A percentile compares a stretch with the other conserved stretches of the same genome.
Evolutionary conservation across 2,113 vertebrate species (phyloP).

Genomic region (Gavia stellata): DNA sequence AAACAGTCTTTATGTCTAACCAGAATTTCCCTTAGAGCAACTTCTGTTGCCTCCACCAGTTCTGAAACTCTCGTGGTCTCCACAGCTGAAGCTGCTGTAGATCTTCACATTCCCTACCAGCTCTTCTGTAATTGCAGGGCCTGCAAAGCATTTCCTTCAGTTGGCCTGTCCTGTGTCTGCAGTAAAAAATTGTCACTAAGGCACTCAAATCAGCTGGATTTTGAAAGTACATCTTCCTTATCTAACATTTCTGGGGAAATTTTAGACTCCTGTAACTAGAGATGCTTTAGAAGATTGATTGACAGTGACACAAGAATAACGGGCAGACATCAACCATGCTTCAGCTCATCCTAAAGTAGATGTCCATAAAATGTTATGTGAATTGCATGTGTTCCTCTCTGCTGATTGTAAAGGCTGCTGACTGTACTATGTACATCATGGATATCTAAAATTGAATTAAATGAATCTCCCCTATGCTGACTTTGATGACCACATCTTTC

Average conservation of each 20-base stretch:
- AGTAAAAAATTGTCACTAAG: fast-evolving
- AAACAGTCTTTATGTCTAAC: background rate
- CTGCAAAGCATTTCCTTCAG: background rate
- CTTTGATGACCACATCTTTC: background rate
- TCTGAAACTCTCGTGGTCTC: background rate
- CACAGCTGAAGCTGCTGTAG: background rate
- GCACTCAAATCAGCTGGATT: background rate
- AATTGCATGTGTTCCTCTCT: background rate
- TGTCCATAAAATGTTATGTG: background rate
- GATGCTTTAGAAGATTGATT: background rate
- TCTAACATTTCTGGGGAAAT: background rate
- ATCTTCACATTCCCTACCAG: background rate
- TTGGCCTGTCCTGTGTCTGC: background rate
- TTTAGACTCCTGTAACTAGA: background rate
- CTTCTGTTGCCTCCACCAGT: background rate
- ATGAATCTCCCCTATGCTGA: background rate
- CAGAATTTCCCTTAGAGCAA: background rate
- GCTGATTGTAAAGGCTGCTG: background rate
- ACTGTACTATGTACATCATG: background rate
- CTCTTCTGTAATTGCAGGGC: background rate
- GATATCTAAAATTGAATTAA: background rate
- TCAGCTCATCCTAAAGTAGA: background rate
- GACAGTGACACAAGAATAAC: background rate
- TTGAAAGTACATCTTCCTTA: background rate
- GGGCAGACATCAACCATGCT: background rate